phyloP scores from a whole-genome alignment of 2,113 vertebrate species.

The Amblyornis subalaris region DNA sequence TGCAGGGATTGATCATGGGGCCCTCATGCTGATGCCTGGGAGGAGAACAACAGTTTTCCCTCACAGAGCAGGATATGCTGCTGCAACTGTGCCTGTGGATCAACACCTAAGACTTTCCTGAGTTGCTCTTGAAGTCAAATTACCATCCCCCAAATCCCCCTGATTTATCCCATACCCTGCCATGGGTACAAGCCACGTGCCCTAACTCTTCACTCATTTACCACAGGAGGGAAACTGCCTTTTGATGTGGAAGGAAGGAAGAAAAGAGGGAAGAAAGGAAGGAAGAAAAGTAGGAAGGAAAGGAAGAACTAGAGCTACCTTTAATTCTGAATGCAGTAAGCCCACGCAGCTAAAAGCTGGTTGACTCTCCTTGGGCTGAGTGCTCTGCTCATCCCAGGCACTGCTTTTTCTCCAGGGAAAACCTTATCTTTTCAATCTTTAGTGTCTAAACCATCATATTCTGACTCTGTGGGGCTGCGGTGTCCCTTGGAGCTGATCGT shows the following conservation, averaged over 20 bases:
- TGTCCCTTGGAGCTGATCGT: not conserved
- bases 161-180: not conserved
- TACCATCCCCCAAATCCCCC: rapidly evolving
- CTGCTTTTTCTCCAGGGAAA: not conserved
- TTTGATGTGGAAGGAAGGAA: not conserved
- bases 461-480: not conserved
- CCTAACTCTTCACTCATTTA: not conserved
- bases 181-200: not conserved
- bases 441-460: not conserved
- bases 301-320: not conserved
- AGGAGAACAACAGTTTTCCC: not conserved
- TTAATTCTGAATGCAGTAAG: not conserved
- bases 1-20: too few species aligned
- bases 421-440: not conserved
- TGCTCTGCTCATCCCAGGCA: not conserved
- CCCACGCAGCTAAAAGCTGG: not conserved
- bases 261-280: not conserved
- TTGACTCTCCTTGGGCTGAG: not conserved
- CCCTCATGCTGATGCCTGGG: not conserved
- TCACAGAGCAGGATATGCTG: rapidly evolving
- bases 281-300: too few species aligned
- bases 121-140: not conserved
- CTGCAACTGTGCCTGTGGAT: rapidly evolving
- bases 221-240: not conserved
- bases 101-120: not conserved